phyloP scores from a whole-genome alignment of 2,888 invertebrate species.

The Drosophila rubida region DNA sequence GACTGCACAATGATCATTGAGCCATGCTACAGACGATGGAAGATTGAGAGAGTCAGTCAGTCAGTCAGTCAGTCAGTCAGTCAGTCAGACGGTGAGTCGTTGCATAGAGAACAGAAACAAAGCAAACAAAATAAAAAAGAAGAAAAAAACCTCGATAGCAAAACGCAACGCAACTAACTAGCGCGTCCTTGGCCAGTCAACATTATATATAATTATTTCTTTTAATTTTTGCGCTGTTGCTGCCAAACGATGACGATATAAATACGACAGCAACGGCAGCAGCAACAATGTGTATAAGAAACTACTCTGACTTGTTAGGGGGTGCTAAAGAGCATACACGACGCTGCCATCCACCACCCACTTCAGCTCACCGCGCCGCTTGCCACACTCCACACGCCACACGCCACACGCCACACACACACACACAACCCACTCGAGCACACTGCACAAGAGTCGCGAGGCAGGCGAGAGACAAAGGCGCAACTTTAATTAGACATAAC shows the following conservation, averaged over 20 bases:
- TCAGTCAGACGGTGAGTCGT: slow-evolving; percentile 33
- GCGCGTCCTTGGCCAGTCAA: slow-evolving; percentile 70
- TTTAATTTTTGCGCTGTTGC: slow-evolving; percentile 58
- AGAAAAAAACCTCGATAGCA: slow-evolving; percentile 47
- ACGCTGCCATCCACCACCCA: slow-evolving; percentile 2
- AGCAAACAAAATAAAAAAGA: slow-evolving; percentile 46
- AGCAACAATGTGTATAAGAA: slow-evolving; percentile 14
- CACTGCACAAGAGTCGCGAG: background rate
- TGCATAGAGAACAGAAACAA: slow-evolving; percentile 53
- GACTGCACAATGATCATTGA: slow-evolving; percentile 73
- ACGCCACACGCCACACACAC: no score
- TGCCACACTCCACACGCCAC: background rate
- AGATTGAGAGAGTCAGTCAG: slow-evolving; percentile 44
- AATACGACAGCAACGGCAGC: slow-evolving; percentile 5
- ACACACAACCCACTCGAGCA: no score
- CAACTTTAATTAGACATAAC: slow-evolving; percentile 61
- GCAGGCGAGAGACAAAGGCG: slow-evolving; percentile 42
- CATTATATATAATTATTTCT: slow-evolving; percentile 77
- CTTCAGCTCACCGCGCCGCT: background rate
- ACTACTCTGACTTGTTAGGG: slow-evolving; percentile 37
- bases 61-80: slow-evolving; percentile 36
- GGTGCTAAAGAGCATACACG: slow-evolving; percentile 41
- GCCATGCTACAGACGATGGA: slow-evolving; percentile 38
- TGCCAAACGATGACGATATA: slow-evolving; percentile 55
- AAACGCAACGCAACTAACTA: slow-evolving; percentile 60